phyloP scores from a whole-genome alignment of 1,140 invertebrate genomes.

The Bombus breviceps region DNA sequence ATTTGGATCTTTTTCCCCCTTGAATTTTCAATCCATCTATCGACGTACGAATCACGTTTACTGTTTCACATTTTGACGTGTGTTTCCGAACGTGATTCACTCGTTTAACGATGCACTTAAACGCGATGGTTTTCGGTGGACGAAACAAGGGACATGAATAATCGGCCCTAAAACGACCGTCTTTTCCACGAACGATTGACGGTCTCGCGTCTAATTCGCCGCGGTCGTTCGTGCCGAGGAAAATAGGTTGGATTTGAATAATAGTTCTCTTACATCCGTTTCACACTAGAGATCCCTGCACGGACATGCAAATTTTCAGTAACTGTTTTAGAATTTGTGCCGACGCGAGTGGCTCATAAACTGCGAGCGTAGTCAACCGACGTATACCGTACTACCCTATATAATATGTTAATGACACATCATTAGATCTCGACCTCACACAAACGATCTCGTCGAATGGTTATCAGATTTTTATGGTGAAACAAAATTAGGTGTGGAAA shows the following conservation, averaged over 20 bases:
- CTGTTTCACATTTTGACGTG: background rate
- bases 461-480: background rate
- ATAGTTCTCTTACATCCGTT: slow-evolving; percentile 48
- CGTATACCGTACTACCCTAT: slow-evolving; percentile 14
- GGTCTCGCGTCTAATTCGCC: slow-evolving; percentile 48
- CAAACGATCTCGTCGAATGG: slow-evolving; percentile 13
- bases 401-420: slow-evolving; percentile 54
- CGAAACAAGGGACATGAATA: slow-evolving; percentile 10
- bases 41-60: background rate
- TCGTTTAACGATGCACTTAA: background rate
- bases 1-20: background rate
- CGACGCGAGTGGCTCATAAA: slow-evolving; percentile 37
- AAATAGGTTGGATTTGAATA: slow-evolving; percentile 67
- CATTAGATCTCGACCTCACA: slow-evolving; percentile 24
- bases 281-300: slow-evolving; percentile 38
- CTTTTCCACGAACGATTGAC: slow-evolving; percentile 28
- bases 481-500: background rate
- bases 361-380: slow-evolving; percentile 20
- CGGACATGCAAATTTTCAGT: slow-evolving; percentile 64
- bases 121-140: background rate
- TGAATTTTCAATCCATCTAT: background rate
- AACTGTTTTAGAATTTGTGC: slow-evolving; percentile 59
- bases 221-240: slow-evolving; percentile 51
- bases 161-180: slow-evolving; percentile 13
- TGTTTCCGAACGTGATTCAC: background rate